Base-by-base conservation (phyloP, 2,888 invertebrate species). In the Andrena camellia region DNA sequence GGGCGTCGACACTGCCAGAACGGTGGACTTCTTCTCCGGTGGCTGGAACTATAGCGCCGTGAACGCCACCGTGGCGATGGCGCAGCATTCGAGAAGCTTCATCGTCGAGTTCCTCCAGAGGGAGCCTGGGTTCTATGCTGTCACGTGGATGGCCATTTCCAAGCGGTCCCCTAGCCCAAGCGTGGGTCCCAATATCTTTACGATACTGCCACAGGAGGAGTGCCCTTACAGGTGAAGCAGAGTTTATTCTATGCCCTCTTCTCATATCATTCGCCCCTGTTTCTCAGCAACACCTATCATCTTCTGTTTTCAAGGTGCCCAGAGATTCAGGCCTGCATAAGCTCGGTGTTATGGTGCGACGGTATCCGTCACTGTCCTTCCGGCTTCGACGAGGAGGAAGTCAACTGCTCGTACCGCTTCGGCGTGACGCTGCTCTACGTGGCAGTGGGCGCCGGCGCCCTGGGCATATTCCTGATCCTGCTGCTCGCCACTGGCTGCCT, bases 271-370 rank as follows among this genome's bases (percentile, higher is more conserved):
- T 42, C 42, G 42, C 17, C 42, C 1, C 42, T 42, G 42, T 42
- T 54, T 20, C 20, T 54, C 54, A 54, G 20, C 54, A 54, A 20
- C 33, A 2, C 29, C 26, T 31, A 0, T n/a, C 13, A 2, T 3
- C 0, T 60, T 26, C 29, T 0, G 20, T 60, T 66, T 66, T 84
- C 31, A 94, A 97, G 97, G 91, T 97, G 97, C 90, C 97, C 97
- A 0, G 97, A 97, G 92, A 94, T 97, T 70, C 97, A 97, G 83
- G 97, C 97, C 0, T 97, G 97, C 93, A 97, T 97, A 90, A 97
- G 96, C 83, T 95, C 97, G 0, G 96, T 96, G 1, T 93, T 97
- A 4, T 97, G 97, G 97, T 97, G 97, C 93, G 97, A 97, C 92
- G 97, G 97, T 0, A 95, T 96, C 59, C 95, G 96, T 1, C 97